Conservation (phyloP, 2,888 invertebrate genomes). For the Trissolcus japonicus region DNA sequence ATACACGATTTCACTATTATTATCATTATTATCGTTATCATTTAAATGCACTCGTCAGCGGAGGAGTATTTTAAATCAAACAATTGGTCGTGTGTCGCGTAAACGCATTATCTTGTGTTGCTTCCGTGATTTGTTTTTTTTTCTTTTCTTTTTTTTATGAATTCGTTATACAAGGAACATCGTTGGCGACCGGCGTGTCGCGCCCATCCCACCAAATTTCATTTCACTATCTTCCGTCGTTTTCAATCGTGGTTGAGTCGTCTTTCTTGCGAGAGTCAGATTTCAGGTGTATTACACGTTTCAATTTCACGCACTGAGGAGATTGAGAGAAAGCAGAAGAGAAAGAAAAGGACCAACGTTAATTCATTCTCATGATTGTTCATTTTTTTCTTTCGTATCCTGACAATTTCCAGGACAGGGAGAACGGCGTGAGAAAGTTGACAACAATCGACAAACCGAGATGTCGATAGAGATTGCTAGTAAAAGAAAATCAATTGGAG, state of each 20-base stretch:
- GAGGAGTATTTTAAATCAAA: conserved; percentile 41
- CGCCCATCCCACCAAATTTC: background rate
- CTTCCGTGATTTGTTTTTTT: conserved; percentile 13
- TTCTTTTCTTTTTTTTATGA: conserved; percentile 12
- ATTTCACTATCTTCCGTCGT: conserved; percentile 25
- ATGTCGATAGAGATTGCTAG: background rate
- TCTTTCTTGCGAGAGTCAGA: conserved; percentile 39
- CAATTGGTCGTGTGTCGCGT: conserved; percentile 35
- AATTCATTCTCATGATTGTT: background rate
- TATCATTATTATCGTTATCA: conserved; percentile 37
- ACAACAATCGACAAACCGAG: conserved; percentile 13
- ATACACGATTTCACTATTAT: background rate
- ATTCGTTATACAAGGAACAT: conserved; percentile 43
- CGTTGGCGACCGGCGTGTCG: conserved; percentile 8
- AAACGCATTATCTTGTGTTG: conserved; percentile 22
- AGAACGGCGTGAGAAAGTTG: background rate
- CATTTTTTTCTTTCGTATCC: background rate
- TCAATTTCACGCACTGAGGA: conserved; percentile 5
- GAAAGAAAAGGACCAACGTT: conserved; percentile 4
- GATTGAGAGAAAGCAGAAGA: conserved; percentile 5
- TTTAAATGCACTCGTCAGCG: conserved; percentile 53
- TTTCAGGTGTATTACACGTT: conserved; percentile 48
- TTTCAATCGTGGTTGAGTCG: conserved; percentile 34
- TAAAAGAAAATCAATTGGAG: conserved; percentile 14
- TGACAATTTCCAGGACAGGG: background rate